phyloP scores from a whole-genome alignment of 2,888 invertebrate genomes.

The Nymphalis urticae region DNA sequence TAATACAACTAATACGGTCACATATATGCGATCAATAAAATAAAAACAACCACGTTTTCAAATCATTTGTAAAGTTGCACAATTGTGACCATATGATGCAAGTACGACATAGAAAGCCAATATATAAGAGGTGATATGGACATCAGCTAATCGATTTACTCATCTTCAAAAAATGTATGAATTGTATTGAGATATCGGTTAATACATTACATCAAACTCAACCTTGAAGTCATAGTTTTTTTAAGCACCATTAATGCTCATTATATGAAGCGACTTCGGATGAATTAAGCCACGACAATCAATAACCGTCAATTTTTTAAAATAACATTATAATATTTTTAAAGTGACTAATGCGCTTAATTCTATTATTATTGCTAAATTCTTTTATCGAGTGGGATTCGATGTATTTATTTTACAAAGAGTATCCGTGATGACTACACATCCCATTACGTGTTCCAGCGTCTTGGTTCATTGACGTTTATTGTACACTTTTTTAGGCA shows the following conservation, averaged over 20 bases:
- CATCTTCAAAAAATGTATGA: neutral
- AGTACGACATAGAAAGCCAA: too few relatives aligned
- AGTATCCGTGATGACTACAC: slow-evolving; percentile 19
- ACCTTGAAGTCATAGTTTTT: slow-evolving; percentile 12
- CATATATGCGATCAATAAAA: too few relatives aligned
- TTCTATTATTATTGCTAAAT: slow-evolving; percentile 15
- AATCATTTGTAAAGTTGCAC: too few relatives aligned
- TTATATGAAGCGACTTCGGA: slow-evolving; percentile 6
- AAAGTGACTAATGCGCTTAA: slow-evolving; percentile 18
- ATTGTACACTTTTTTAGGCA: too few relatives aligned
- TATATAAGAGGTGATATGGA: too few relatives aligned
- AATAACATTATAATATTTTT: slow-evolving; percentile 16
- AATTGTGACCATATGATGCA: too few relatives aligned
- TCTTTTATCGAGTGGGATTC: neutral
- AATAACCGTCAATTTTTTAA: slow-evolving; percentile 21
- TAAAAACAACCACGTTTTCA: too few relatives aligned
- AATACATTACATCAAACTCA: neutral
- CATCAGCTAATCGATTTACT: too few relatives aligned
- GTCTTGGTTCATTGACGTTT: too few relatives aligned
- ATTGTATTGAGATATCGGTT: neutral
- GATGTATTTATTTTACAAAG: slow-evolving; percentile 1
- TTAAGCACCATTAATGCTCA: slow-evolving; percentile 14
- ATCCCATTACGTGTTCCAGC: neutral
- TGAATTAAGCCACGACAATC: slow-evolving; percentile 25
- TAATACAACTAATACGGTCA: too few relatives aligned